A percentile compares a stretch with the other conserved stretches of the same genome.
Evolutionary conservation across 2,888 invertebrate species (phyloP).

Genomic region (Augochlorella aurata): DNA sequence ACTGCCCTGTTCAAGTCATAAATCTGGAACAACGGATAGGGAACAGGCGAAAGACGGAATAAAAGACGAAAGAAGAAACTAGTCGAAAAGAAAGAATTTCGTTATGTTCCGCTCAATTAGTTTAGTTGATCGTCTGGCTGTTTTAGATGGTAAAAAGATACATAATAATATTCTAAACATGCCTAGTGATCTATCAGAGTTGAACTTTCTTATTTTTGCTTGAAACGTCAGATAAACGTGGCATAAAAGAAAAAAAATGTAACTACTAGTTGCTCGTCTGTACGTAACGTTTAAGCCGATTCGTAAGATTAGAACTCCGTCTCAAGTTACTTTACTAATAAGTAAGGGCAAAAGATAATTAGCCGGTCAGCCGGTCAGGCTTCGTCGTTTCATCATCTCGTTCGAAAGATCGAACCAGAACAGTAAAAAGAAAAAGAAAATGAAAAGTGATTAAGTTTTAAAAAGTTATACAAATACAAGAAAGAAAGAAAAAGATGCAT

Average conservation of each 20-base stretch:
- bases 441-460: not conserved
- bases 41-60: not conserved
- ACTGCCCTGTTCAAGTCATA: not conserved
- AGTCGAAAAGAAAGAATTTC: conserved; percentile 25
- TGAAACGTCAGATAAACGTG: conserved; percentile 32
- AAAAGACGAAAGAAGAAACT: not conserved
- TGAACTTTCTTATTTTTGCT: conserved; percentile 32
- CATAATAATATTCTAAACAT: conserved; percentile 23
- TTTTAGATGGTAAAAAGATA: conserved; percentile 33
- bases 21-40: not conserved
- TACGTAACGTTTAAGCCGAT: conserved; percentile 30
- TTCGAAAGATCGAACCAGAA: not conserved
- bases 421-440: not conserved
- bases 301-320: conserved; percentile 21
- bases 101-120: conserved; percentile 50
- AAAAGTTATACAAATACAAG: not conserved
- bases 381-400: not conserved
- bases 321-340: not conserved
- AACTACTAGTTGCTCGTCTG: conserved; percentile 31
- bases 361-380: conserved; percentile 5
- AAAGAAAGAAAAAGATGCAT: not conserved
- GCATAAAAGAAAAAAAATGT: conserved; percentile 5
- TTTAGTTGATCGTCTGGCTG: conserved; percentile 21
- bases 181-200: conserved; percentile 25
- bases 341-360: not conserved